A percentile compares a stretch with the other conserved stretches of the same genome.
These are phyloP conservation scores for Cyanistes caeruleus DNA, from an alignment of 2,113 vertebrate genomes.

Conservation along the genomic window DNA sequence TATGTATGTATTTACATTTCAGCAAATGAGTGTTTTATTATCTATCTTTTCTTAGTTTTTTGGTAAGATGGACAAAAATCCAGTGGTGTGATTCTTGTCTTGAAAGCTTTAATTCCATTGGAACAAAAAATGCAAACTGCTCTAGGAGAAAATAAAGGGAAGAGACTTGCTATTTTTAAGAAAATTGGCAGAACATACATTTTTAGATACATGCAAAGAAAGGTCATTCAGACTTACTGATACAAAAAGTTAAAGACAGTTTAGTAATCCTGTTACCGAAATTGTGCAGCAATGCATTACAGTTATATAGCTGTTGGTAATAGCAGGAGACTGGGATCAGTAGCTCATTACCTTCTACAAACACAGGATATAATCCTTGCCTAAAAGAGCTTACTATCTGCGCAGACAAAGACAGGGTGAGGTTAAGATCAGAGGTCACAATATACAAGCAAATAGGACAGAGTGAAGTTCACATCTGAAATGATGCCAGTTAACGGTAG, in stretches of 20 bases:
- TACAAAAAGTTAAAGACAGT: not conserved
- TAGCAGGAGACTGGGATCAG: not conserved
- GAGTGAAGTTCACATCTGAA: not conserved
- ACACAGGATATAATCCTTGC: conserved; percentile 38
- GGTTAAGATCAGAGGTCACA: conserved; percentile 58
- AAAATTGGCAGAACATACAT: not conserved
- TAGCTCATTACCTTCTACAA: conserved; percentile 19
- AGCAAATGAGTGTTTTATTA: not conserved
- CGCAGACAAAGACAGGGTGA: not conserved
- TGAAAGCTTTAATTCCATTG: not conserved
- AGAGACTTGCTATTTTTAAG: not conserved
- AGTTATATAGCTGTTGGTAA: not conserved
- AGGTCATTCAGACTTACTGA: not conserved
- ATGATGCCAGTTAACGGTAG: not conserved
- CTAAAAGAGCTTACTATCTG: conserved; percentile 21
- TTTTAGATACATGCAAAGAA: not conserved
- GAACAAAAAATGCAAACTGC: not conserved
- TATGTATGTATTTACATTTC: not conserved
- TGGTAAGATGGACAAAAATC: not conserved
- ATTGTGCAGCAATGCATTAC: not conserved
- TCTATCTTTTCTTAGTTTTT: not conserved
- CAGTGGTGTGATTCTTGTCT: not conserved
- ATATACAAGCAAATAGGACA: not conserved
- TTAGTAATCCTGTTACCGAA: not conserved
- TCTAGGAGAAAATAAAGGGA: not conserved